phyloP scores from a whole-genome alignment of 2,797 vertebrate genomes.

The Dromococcyx pavoninus region DNA sequence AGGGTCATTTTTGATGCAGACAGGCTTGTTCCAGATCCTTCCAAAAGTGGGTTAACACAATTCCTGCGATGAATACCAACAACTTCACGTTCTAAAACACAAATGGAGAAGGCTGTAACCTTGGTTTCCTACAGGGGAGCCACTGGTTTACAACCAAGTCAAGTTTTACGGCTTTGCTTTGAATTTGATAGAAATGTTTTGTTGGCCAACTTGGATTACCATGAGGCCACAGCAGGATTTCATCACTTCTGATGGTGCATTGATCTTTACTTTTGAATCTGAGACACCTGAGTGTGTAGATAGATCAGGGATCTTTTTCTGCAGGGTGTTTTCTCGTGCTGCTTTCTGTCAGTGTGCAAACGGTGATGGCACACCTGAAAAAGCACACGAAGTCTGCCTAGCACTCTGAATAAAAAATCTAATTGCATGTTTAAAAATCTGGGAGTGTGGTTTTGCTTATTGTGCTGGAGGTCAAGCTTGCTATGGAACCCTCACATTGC shows the following conservation, averaged over 20 bases:
- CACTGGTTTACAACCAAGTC: background rate
- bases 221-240: background rate
- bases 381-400: background rate
- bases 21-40: conserved; percentile 13
- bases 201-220: background rate
- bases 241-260: background rate
- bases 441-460: background rate
- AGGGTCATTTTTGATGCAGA: background rate
- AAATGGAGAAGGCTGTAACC: background rate
- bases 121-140: background rate
- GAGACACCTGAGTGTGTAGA: background rate
- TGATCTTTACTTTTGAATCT: background rate
- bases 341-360: background rate
- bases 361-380: background rate
- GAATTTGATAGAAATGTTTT: background rate
- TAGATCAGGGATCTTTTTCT: background rate
- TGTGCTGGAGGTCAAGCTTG: background rate
- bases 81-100: background rate
- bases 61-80: background rate
- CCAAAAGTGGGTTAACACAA: background rate
- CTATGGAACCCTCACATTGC: background rate
- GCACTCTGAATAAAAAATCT: background rate
- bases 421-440: background rate
- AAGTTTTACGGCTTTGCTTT: background rate
- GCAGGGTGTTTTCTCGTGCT: background rate